These are phyloP conservation scores for Aethes cnicana DNA, from an alignment of 2,888 invertebrate species.

Conservation along the genomic window DNA sequence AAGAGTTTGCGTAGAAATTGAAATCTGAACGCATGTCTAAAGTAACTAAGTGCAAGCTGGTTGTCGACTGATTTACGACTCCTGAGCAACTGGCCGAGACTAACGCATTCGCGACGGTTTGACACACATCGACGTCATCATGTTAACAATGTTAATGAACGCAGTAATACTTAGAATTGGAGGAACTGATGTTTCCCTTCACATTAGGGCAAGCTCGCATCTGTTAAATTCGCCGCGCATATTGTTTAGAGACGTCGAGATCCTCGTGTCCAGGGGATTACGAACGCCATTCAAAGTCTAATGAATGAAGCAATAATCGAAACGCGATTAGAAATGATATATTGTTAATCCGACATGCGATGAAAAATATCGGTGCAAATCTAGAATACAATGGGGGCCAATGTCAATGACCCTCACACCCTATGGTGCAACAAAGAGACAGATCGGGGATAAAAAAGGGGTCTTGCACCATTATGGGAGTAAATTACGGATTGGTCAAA, in stretches of 20 bases:
- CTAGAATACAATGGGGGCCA: constrained; percentile 66
- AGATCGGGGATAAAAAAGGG: constrained; percentile 66
- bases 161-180: background rate
- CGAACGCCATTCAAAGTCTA: constrained; percentile 27
- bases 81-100: constrained; percentile 31
- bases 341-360: constrained; percentile 68
- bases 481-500: constrained; percentile 70
- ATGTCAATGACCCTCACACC: constrained; percentile 77
- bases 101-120: constrained; percentile 34
- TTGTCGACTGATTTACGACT: constrained; percentile 25
- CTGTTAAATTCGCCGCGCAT: constrained; percentile 10
- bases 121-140: constrained; percentile 24
- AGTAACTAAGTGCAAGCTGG: constrained; percentile 7
- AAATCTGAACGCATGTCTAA: constrained; percentile 5
- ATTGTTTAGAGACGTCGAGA: constrained; percentile 41
- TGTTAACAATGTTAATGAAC: background rate
- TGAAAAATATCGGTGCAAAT: constrained; percentile 72
- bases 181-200: background rate
- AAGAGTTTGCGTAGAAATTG: background rate
- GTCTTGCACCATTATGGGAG: constrained; percentile 67
- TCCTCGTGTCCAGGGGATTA: constrained; percentile 47
- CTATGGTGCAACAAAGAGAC: constrained; percentile 70
- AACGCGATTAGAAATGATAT: constrained; percentile 63
- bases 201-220: background rate
- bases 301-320: constrained; percentile 43